Percentiles rank a stretch among this genome's conserved stretches.
Conservation (phyloP, 2,797 vertebrate species). For the Pseudocheirus occidentalis region DNA sequence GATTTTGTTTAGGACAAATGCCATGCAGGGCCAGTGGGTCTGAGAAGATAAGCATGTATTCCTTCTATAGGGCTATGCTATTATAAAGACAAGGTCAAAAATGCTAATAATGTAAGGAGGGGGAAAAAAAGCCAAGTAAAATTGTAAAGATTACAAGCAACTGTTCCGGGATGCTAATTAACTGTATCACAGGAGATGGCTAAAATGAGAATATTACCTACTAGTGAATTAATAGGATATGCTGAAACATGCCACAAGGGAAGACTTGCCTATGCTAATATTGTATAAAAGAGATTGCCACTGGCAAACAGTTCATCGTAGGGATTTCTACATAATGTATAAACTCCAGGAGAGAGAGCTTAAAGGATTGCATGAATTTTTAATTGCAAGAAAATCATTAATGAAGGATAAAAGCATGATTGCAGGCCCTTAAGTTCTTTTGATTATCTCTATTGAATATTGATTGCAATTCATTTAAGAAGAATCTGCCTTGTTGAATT, state of each 20-base stretch:
- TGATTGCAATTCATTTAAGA: constrained; percentile 62
- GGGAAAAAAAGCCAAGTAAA: constrained; percentile 61
- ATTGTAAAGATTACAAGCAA: constrained; percentile 65
- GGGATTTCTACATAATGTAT: constrained; percentile 77
- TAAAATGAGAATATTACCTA: constrained; percentile 81
- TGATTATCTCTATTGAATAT: constrained; percentile 62
- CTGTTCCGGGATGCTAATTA: constrained; percentile 82
- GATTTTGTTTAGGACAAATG: constrained; percentile 51
- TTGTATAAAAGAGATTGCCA: constrained; percentile 79
- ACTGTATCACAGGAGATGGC: constrained; percentile 77
- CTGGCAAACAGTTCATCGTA: constrained; percentile 80
- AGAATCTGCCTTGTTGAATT: constrained; percentile 29
- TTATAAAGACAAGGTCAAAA: constrained; percentile 51
- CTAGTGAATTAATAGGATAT: constrained; percentile 83
- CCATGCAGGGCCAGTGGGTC: background rate
- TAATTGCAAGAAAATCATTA: constrained; percentile 76
- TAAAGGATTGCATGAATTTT: constrained; percentile 77
- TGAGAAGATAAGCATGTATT: constrained; percentile 31
- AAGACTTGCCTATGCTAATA: constrained; percentile 82
- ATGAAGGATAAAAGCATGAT: constrained; percentile 75
- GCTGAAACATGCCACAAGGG: constrained; percentile 81
- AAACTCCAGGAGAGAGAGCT: constrained; percentile 72
- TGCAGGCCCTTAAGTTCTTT: constrained; percentile 67
- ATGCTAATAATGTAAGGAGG: constrained; percentile 9
- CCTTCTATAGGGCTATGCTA: background rate